phyloP scores from a whole-genome alignment of 2,888 invertebrate species.

The Pammene fasciana region DNA sequence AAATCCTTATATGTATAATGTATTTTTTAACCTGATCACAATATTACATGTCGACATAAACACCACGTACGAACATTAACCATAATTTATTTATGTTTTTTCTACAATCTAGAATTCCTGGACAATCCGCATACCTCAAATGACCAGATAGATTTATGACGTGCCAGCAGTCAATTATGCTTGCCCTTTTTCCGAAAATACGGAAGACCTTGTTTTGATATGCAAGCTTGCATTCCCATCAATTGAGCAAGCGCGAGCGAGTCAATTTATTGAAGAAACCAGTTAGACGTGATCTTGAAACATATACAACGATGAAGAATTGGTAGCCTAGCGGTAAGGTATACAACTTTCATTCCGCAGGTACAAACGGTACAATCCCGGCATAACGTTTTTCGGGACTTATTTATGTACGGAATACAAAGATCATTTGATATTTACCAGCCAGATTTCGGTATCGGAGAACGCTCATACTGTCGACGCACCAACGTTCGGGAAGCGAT shows the following conservation, averaged over 20 bases:
- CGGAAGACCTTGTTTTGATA: constrained; percentile 35
- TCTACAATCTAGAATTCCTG: not conserved
- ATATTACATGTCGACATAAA: no score
- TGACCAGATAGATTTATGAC: constrained; percentile 18
- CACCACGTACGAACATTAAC: no score
- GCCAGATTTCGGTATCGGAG: no score
- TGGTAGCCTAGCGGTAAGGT: no score
- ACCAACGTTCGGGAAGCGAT: not conserved
- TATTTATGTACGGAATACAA: no score
- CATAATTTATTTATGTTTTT: no score
- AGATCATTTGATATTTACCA: no score
- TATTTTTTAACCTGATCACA: no score
- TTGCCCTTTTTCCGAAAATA: constrained; percentile 38
- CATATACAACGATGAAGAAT: not conserved
- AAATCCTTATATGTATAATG: no score
- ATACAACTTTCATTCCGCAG: no score
- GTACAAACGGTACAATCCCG: no score
- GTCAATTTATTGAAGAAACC: not conserved
- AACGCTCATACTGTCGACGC: not conserved
- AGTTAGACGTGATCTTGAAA: not conserved
- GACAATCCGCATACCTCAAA: not conserved
- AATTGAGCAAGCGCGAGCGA: not conserved
- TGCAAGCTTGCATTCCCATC: not conserved
- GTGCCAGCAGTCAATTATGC: constrained; percentile 22
- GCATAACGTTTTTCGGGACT: no score